Base-by-base conservation (phyloP, 2,797 vertebrate species). In the Crenuchus spilurus region DNA sequence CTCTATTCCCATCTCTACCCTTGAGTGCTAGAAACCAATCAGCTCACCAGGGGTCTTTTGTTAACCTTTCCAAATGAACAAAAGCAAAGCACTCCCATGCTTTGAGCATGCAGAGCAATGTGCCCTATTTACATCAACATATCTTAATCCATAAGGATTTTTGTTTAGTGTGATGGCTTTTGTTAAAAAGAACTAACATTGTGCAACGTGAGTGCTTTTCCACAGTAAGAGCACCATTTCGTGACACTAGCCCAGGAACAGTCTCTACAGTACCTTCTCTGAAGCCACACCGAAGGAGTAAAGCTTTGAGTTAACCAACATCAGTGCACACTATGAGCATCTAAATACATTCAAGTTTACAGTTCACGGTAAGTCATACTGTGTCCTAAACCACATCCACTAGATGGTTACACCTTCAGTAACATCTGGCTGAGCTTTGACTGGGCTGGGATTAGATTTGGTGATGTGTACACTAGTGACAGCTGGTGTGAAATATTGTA, bases 81-180 rank as follows among this genome's bases (percentile, higher is more conserved):
- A 51, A 75, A 44, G 66, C 57, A 63, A 74, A 72, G 60, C 22
- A 3, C 60, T 54, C 33, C 62, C 63, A 60, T 71, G 55, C 64
- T 39, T 48, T 28, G 54, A 61, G 72, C 58, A 20, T 48, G 44
- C 41, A 57, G 18, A 57, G 48, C 31, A 65, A 64, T 64, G 31
- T 78, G 76, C 14, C 76, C 72, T 28, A 72, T 81, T 74, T 77
- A 51, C 67, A 77, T 77, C 67, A 75, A 71, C 68, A 77, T 63
- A 57, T 51, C 48, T 20, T 46, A 64, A 70, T 78, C 72, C 64
- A 49, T 58, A 4, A 52, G 68, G 72, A 72, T 58, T 65, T 69
- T 52, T n/a, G 48, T 46, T 69, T 41, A 16, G 41, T 69, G 35
- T 48, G 70, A 67, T 60, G 54, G 54, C 44, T 9, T 42, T 42